Conservation (phyloP, 1,140 invertebrate species). For the Scaptomyza montana region DNA sequence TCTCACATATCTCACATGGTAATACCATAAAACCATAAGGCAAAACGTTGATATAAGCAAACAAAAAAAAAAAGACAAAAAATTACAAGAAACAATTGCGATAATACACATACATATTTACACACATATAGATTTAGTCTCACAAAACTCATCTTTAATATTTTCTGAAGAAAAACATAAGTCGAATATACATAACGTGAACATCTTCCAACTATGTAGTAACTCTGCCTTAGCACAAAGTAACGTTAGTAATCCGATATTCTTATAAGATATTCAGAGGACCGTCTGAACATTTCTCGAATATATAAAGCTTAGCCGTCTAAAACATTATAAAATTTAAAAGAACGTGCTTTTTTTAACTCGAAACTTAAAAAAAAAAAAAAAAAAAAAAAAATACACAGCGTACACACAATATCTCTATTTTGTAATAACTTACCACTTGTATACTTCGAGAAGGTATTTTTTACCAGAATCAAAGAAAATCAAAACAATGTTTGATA, state of each 20-base stretch:
- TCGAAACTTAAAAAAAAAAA: conserved; percentile 9
- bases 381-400: not conserved
- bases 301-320: conserved; percentile 38
- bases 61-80: conserved; percentile 25
- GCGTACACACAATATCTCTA: conserved; percentile 44
- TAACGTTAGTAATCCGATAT: conserved; percentile 55
- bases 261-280: conserved; percentile 49
- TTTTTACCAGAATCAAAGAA: conserved; percentile 49
- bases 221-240: conserved; percentile 77
- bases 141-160: conserved; percentile 33
- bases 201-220: conserved; percentile 76
- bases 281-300: not conserved
- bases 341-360: conserved; percentile 31
- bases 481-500: conserved; percentile 13
- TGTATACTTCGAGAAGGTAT: conserved; percentile 56
- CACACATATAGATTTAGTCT: conserved; percentile 51
- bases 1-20: conserved; percentile 68
- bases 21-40: conserved; percentile 36
- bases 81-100: conserved; percentile 31
- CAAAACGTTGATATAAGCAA: conserved; percentile 58
- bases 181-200: conserved; percentile 35
- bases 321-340: conserved; percentile 48
- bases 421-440: conserved; percentile 66
- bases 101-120: conserved; percentile 31
- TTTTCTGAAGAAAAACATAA: not conserved